Evolutionary conservation across 2,113 vertebrate species (phyloP).

Genomic region (Rhinolophus sinicus): DNA sequence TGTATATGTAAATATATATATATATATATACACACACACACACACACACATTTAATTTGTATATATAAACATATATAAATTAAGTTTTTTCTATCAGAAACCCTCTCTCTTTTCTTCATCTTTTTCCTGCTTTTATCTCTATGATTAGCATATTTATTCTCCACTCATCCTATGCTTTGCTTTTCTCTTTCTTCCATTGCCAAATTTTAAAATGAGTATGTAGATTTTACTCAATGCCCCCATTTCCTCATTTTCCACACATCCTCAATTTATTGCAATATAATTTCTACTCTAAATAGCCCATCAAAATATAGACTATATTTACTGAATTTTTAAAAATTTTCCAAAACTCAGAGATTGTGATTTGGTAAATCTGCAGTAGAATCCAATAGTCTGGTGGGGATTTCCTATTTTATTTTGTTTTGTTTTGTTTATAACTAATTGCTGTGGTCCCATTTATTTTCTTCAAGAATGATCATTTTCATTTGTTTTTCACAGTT

Average conservation of each 20-base stretch:
- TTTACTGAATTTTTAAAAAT: neutral
- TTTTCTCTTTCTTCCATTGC: neutral
- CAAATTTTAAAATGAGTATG: neutral
- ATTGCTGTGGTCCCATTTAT: neutral
- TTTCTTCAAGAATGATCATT: neutral
- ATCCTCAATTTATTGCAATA: neutral
- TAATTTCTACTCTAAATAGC: neutral
- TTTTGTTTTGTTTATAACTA: neutral
- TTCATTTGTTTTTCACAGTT: neutral
- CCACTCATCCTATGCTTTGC: neutral
- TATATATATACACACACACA: no score
- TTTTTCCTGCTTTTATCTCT: neutral
- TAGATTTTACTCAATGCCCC: neutral
- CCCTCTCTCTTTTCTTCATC: neutral
- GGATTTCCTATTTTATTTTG: no score
- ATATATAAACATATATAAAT: neutral
- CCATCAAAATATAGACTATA: neutral
- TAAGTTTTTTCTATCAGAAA: neutral
- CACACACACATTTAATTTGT: no score
- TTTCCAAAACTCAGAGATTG: neutral
- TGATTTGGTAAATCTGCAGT: neutral
- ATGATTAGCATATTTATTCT: neutral
- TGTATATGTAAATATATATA: neutral
- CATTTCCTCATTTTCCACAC: neutral
- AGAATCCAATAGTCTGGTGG: neutral